phyloP scores from a whole-genome alignment of 2,797 vertebrate species.

The Pipistrellus nathusii region DNA sequence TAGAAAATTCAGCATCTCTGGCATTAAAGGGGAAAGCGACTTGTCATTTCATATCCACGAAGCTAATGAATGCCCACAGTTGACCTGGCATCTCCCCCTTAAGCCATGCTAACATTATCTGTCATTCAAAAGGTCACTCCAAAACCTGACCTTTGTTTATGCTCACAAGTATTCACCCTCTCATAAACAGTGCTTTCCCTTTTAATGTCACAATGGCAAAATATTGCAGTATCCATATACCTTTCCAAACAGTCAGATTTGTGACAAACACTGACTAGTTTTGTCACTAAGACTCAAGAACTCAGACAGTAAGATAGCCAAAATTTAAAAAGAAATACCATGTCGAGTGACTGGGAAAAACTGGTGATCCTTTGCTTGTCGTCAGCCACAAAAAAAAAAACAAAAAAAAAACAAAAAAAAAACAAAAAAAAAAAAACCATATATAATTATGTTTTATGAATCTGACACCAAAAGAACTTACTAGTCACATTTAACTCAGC shows the following conservation, averaged over 20 bases:
- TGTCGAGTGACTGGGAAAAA: not conserved
- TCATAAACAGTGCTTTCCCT: slow-evolving; percentile 6
- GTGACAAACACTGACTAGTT: not conserved
- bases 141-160: slow-evolving; percentile 57
- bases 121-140: slow-evolving; percentile 60
- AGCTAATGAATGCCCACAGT: slow-evolving; percentile 33
- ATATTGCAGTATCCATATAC: not conserved
- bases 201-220: slow-evolving; percentile 50
- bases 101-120: slow-evolving; percentile 46
- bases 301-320: not conserved
- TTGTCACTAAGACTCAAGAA: not conserved
- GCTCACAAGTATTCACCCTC: slow-evolving; percentile 46
- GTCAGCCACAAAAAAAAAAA: not conserved
- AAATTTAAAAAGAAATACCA: slow-evolving; percentile 47
- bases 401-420: not conserved
- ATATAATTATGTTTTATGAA: not conserved
- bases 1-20: not conserved
- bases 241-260: slow-evolving; percentile 23
- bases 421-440: not conserved
- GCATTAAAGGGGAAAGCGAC: slow-evolving; percentile 1
- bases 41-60: slow-evolving; percentile 24
- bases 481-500: slow-evolving; percentile 29
- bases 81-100: slow-evolving; percentile 27
- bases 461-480: slow-evolving; percentile 19
- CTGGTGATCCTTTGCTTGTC: not conserved